A percentile compares a stretch with the other conserved stretches of the same genome.
phyloP scores from a whole-genome alignment of 2,888 invertebrate genomes.

The Ochlodes sylvanus region DNA sequence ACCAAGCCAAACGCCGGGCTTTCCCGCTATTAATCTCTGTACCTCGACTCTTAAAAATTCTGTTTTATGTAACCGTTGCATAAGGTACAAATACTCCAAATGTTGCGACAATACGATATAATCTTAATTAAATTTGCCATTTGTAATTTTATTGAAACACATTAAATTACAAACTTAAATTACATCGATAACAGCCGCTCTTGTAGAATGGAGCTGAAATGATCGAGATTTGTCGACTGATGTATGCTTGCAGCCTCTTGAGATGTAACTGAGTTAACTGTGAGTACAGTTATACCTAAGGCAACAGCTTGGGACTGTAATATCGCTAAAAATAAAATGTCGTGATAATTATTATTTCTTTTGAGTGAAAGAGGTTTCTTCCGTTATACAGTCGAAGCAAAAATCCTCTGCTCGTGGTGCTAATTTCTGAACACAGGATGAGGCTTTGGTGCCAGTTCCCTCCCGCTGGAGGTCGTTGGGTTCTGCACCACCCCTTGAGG shows the following conservation, averaged over 20 bases:
- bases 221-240: neutral
- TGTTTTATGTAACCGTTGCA: conserved; percentile 14
- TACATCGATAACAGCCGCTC: conserved; percentile 12
- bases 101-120: conserved; percentile 17
- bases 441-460: too few species aligned
- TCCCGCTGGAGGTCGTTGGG: too few species aligned
- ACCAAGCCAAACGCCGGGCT: too few species aligned
- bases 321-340: too few species aligned
- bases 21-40: neutral
- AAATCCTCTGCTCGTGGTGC: too few species aligned
- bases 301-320: too few species aligned
- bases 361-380: too few species aligned
- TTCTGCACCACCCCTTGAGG: too few species aligned
- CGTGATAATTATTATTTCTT: too few species aligned
- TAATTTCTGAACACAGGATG: too few species aligned
- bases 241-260: conserved; percentile 7
- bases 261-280: neutral
- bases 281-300: too few species aligned
- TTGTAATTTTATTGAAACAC: conserved; percentile 15
- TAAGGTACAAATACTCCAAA: conserved; percentile 16
- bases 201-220: conserved; percentile 13
- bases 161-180: conserved; percentile 16
- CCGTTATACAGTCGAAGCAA: too few species aligned
- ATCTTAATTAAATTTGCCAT: conserved; percentile 16
- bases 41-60: neutral